phyloP scores from a whole-genome alignment of 2,113 vertebrate species.

The Zosterops japonicus region DNA sequence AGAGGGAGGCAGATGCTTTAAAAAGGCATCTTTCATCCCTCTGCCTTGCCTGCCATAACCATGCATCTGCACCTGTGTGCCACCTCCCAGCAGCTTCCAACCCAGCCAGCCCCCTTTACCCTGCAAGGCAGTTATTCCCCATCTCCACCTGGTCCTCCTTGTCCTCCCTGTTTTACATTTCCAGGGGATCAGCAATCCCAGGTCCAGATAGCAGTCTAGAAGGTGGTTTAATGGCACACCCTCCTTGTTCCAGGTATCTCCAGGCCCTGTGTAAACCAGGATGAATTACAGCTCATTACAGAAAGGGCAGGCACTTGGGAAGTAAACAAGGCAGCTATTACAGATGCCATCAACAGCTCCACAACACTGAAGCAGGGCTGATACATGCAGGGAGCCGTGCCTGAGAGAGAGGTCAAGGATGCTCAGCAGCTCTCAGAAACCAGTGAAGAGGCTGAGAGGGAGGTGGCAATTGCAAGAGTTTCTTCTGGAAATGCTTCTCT shows the following conservation, averaged over 20 bases:
- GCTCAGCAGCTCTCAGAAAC: neutral
- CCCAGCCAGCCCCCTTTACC: neutral
- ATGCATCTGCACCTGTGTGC: neutral
- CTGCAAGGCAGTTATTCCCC: neutral
- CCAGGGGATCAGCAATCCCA: neutral
- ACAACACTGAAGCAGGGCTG: neutral
- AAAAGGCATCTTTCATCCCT: constrained; percentile 27
- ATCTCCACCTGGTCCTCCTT: neutral
- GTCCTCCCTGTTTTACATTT: neutral
- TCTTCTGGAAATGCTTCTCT: neutral
- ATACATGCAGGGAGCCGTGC: neutral
- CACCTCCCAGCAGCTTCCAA: neutral
- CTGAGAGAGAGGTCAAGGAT: constrained; percentile 7
- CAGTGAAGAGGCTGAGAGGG: neutral
- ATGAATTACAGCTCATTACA: constrained; percentile 36
- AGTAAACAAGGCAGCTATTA: constrained; percentile 38
- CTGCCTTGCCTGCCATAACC: neutral
- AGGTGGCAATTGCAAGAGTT: neutral
- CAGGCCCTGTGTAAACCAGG: neutral
- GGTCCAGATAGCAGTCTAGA: neutral
- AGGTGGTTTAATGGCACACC: neutral
- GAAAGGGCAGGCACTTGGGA: constrained; percentile 22
- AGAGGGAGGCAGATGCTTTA: constrained; percentile 40
- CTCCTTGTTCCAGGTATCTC: constrained; percentile 3
- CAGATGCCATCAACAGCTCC: neutral